A percentile compares a stretch with the other conserved stretches of the same genome.
Evolutionary conservation across 2,888 invertebrate genomes (phyloP).

Genomic region (Myopa tessellatipennis): DNA sequence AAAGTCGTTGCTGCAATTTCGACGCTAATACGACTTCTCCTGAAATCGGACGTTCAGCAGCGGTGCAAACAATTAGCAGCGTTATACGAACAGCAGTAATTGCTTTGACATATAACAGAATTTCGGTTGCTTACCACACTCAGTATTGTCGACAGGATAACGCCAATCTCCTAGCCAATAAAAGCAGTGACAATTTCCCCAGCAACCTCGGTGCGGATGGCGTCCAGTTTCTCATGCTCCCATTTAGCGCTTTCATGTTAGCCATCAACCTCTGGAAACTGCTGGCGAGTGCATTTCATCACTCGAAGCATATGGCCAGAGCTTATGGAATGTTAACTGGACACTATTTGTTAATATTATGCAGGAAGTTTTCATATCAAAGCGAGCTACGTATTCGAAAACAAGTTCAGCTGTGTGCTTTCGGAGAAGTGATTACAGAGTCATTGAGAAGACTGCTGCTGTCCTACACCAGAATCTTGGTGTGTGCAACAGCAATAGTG

Average conservation of each 20-base stretch:
- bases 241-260: constrained; percentile 5
- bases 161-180: neutral
- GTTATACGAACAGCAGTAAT: neutral
- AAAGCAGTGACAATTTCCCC: neutral
- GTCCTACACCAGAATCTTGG: neutral
- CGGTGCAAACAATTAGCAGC: neutral
- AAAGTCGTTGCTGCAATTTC: neutral
- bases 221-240: neutral
- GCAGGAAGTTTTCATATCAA: constrained; percentile 1
- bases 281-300: neutral
- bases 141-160: neutral
- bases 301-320: neutral
- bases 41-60: neutral
- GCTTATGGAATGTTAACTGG: neutral
- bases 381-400: neutral
- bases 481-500: neutral
- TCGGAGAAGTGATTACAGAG: neutral
- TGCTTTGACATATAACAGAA: neutral
- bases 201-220: constrained; percentile 4
- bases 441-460: neutral
- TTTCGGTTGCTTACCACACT: neutral
- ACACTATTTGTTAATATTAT: neutral
- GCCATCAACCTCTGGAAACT: neutral
- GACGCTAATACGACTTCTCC: neutral
- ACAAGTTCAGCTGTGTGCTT: neutral